These are phyloP conservation scores for Malurus elegans DNA, from an alignment of 2,113 vertebrate species.

Conservation along the genomic window DNA sequence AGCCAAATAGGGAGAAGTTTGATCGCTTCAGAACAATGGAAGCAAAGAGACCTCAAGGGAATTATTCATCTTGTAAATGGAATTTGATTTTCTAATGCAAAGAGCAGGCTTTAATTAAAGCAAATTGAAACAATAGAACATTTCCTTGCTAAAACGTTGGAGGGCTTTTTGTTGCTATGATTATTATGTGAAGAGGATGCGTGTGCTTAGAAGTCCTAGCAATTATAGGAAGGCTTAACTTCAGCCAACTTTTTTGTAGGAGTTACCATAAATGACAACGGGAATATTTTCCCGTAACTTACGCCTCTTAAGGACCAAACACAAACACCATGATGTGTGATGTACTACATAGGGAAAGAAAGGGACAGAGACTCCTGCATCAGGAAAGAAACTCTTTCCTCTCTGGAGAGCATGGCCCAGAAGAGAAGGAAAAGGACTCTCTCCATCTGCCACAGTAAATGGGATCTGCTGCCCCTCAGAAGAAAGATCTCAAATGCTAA, in stretches of 20 bases:
- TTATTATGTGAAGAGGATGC: background rate
- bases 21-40: background rate
- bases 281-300: background rate
- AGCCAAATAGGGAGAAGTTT: background rate
- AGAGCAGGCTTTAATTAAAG: slow-evolving; percentile 34
- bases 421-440: background rate
- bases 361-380: background rate
- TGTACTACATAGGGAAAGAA: background rate
- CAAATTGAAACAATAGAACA: slow-evolving; percentile 21
- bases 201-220: background rate
- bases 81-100: slow-evolving; percentile 41
- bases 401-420: background rate
- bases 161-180: background rate
- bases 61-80: background rate
- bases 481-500: background rate
- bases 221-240: background rate
- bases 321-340: background rate
- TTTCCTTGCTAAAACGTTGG: slow-evolving; percentile 14
- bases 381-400: background rate
- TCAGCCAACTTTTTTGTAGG: background rate
- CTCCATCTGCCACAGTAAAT: background rate
- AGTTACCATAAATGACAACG: background rate
- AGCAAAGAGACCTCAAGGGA: background rate
- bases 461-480: background rate
- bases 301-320: background rate